Base-by-base conservation (phyloP, 2,888 invertebrate genomes). In the Trimorus sp. region DNA sequence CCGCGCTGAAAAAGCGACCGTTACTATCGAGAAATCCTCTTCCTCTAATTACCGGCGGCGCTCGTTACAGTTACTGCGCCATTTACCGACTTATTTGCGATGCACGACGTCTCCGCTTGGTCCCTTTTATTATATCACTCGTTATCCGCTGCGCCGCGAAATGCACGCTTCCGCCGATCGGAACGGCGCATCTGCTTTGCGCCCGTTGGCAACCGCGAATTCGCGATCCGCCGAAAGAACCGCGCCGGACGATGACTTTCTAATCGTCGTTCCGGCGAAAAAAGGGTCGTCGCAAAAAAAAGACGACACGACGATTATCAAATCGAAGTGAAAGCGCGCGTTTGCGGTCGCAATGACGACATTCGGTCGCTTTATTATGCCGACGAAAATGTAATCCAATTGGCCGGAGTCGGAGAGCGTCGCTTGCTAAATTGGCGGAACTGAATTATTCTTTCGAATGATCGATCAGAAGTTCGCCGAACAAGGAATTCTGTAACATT, bases 61-160 rank as follows among this genome's bases (percentile, higher is more conserved):
- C 60, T 74, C 68, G 62, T 79, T 79, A 79, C 74, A 79, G 73
- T 79, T 79, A 74, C 62, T 58, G 66, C 63, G 53, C 79, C 68
- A 69, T 74, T 79, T 79, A 79, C 74, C 58, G 63, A 56, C 73
- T 74, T 79, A 79, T 79, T 79, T 74, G 73, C 62, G 63, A 79
- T 74, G 79, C 73, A 63, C 69, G 63, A 58, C 63, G 14, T 74
- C 63, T 38, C 74, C 69, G 69, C 69, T 51, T 26, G 9, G 60
- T 74, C 58, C 62, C 63, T 74, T 79, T 79, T 79, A 79, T 74
- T 63, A 74, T 79, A 79, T 79, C 79, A 74, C 48, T 79, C 69
- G 74, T 74, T 63, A 79, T 69, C 79, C 63, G 9, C 16, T 70
- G 49, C 54, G 56, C 65, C 49, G 62, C 51, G 69, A 69, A 76